These are phyloP conservation scores for Patiria miniata DNA, from an alignment of 35 echinoderm and acorn worm species.

Conservation along the genomic window DNA sequence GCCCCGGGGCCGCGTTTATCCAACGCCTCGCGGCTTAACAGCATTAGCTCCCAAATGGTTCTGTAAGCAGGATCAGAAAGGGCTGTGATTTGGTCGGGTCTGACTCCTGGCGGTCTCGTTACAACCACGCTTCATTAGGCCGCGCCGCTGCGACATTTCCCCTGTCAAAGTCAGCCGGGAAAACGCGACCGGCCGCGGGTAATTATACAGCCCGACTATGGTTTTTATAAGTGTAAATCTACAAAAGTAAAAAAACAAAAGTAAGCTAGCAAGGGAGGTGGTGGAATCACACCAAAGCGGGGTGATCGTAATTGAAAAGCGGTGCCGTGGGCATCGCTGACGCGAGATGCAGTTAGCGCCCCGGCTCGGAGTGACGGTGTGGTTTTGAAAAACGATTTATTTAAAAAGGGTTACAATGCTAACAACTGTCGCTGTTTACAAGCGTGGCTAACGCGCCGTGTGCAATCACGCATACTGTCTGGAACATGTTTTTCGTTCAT, in stretches of 20 bases:
- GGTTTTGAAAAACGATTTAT: neutral
- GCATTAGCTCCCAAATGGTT: neutral
- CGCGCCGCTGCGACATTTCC: neutral
- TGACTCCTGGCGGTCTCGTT: slow-evolving; percentile 7
- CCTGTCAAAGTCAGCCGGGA: neutral
- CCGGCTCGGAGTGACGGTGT: neutral
- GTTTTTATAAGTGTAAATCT: neutral
- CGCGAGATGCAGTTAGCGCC: neutral
- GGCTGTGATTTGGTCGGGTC: neutral
- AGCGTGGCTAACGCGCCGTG: neutral
- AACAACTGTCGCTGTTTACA: slow-evolving; percentile 24
- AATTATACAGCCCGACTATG: neutral
- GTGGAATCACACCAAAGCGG: neutral
- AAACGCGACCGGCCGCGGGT: neutral
- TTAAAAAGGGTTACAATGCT: neutral
- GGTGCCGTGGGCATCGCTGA: neutral
- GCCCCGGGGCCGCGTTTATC: neutral
- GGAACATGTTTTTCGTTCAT: neutral
- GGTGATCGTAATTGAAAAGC: slow-evolving; percentile 26
- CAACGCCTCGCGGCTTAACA: neutral
- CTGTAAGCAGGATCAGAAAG: neutral
- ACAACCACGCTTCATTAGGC: slow-evolving; percentile 21
- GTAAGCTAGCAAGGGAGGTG: slow-evolving; percentile 9
- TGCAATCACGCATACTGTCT: neutral
- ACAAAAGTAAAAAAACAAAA: neutral